phyloP scores from a whole-genome alignment of 23 tunicate species.

The Trididemnum miniatum region DNA sequence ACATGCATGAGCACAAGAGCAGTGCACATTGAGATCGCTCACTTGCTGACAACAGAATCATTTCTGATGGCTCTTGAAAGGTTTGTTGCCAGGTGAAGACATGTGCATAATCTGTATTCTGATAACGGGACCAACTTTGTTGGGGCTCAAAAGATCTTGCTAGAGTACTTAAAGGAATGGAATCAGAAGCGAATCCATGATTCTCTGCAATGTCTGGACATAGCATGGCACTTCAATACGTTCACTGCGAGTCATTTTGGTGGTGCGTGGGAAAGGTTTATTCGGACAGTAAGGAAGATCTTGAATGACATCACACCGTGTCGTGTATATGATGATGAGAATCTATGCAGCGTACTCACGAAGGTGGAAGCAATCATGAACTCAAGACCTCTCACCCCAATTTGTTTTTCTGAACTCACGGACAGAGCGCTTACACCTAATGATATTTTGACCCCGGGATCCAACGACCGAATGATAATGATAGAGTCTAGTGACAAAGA shows the following conservation, averaged over 20 bases:
- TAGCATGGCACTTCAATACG: background rate
- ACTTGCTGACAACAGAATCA: background rate
- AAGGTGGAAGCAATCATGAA: background rate
- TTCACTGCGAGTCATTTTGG: background rate
- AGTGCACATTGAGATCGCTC: background rate
- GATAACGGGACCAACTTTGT: conserved; percentile 4
- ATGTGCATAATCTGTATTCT: conserved; percentile 8
- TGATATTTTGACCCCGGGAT: background rate
- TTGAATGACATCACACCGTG: background rate
- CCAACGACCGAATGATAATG: background rate
- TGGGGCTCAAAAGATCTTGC: background rate
- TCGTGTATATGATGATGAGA: background rate
- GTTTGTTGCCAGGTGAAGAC: background rate
- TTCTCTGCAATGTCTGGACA: background rate
- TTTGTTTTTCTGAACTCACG: background rate
- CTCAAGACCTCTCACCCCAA: background rate
- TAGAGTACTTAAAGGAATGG: background rate
- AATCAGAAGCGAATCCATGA: background rate
- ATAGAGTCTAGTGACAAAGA: background rate
- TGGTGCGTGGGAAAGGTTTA: background rate
- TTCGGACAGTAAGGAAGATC: background rate
- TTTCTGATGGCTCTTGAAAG: no score
- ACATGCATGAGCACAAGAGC: background rate
- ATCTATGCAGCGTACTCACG: background rate
- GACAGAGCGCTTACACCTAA: background rate